Evolutionary conservation across 2,113 vertebrate species (phyloP).

Genomic region (Apteryx mantelli): DNA sequence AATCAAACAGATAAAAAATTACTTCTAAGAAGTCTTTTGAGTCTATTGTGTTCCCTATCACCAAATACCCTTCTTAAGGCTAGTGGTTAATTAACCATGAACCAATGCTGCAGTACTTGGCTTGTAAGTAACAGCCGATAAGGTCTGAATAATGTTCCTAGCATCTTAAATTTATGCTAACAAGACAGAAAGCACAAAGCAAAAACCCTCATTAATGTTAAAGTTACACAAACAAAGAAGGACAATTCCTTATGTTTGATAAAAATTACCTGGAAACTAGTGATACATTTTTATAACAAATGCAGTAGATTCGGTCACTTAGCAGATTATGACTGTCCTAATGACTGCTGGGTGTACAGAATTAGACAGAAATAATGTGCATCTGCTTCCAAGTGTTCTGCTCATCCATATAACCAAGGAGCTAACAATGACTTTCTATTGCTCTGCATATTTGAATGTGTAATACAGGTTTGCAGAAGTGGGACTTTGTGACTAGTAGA

Average conservation of each 20-base stretch:
- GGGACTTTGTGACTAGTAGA: not conserved
- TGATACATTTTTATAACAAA: not conserved
- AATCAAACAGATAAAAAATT: not conserved
- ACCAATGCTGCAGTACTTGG: not conserved
- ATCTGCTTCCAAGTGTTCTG: not conserved
- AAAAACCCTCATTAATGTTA: not conserved
- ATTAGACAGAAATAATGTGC: not conserved
- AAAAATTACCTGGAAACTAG: not conserved
- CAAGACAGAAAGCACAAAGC: not conserved
- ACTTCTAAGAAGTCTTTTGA: not conserved
- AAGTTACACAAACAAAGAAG: not conserved
- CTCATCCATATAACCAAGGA: not conserved
- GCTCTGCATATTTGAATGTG: not conserved
- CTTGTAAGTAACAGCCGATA: not conserved
- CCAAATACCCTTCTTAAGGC: not conserved
- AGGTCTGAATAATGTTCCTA: not conserved
- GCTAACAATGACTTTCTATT: not conserved
- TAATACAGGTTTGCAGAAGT: not conserved
- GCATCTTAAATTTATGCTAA: not conserved
- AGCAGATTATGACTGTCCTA: not conserved
- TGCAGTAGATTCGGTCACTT: rapidly evolving
- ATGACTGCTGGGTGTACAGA: not conserved
- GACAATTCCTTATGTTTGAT: not conserved
- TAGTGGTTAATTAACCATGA: not conserved
- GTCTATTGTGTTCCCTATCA: not conserved